These are phyloP conservation scores for Drosophila melanocephala DNA, from an alignment of 2,888 invertebrate species.

Conservation along the genomic window DNA sequence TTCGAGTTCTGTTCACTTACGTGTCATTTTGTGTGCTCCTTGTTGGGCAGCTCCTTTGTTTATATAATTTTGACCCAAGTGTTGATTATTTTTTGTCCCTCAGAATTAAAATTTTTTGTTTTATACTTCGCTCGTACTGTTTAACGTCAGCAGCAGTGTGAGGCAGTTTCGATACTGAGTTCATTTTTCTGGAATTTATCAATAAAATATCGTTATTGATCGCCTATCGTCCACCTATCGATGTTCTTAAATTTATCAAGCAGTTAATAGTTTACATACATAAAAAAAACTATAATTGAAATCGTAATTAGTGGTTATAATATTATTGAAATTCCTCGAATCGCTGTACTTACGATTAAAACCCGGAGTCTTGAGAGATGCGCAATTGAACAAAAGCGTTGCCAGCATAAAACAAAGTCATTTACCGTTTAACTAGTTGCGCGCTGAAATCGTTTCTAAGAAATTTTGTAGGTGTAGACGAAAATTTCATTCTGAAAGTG, in stretches of 20 bases:
- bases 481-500: neutral
- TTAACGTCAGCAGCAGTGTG: slow-evolving; percentile 40
- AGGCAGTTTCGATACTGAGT: slow-evolving; percentile 26
- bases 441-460: neutral
- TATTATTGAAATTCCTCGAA: neutral
- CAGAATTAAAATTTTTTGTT: slow-evolving; percentile 4
- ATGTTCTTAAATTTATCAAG: neutral
- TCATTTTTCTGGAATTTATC: neutral
- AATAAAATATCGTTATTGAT: neutral
- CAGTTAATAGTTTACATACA: neutral
- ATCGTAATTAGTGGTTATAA: neutral
- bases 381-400: neutral
- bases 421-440: slow-evolving; percentile 35
- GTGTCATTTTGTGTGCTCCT: slow-evolving; percentile 61
- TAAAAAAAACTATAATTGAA: no score
- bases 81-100: slow-evolving; percentile 16
- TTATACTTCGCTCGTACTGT: slow-evolving; percentile 13
- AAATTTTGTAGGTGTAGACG: no score
- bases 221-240: neutral
- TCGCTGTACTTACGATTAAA: neutral
- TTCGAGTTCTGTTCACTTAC: slow-evolving; percentile 47
- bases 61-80: slow-evolving; percentile 35
- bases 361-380: neutral
- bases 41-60: slow-evolving; percentile 27
- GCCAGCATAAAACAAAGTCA: slow-evolving; percentile 10